A percentile compares a stretch with the other conserved stretches of the same genome.
Evolutionary conservation across 2,113 vertebrate genomes (phyloP).

Genomic region (Strix aluco): DNA sequence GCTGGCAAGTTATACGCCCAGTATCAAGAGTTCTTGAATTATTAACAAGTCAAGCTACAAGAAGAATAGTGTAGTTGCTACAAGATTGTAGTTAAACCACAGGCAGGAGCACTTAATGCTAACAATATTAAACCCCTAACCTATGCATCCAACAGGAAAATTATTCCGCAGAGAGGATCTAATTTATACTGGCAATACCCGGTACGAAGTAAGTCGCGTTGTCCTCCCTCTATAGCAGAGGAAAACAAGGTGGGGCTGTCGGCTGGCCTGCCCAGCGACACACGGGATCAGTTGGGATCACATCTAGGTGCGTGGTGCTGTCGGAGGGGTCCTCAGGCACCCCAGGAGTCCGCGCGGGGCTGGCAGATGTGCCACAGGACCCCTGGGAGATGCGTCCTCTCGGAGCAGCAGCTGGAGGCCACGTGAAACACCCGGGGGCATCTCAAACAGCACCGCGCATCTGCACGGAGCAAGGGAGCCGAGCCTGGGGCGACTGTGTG

Average conservation of each 20-base stretch:
- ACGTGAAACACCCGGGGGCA: background rate
- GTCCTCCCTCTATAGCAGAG: background rate
- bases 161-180: background rate
- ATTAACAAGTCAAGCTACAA: background rate
- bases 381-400: background rate
- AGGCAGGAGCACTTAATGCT: background rate
- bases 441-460: background rate
- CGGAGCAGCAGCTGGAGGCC: background rate
- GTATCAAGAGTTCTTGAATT: background rate
- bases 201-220: fast-evolving
- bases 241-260: background rate
- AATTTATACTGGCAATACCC: background rate
- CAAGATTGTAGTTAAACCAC: background rate
- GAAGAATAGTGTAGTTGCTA: background rate
- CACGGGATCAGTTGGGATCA: background rate
- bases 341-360: background rate
- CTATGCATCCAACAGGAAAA: background rate
- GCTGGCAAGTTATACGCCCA: background rate
- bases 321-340: background rate
- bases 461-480: fast-evolving
- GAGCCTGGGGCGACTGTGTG: fast-evolving
- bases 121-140: background rate
- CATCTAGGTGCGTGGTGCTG: background rate
- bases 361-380: background rate
- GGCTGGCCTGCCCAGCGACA: background rate